Percentiles rank a stretch among this genome's conserved stretches.
Evolutionary conservation across 2,113 vertebrate genomes (phyloP).

Genomic region (Erpornis zantholeuca): DNA sequence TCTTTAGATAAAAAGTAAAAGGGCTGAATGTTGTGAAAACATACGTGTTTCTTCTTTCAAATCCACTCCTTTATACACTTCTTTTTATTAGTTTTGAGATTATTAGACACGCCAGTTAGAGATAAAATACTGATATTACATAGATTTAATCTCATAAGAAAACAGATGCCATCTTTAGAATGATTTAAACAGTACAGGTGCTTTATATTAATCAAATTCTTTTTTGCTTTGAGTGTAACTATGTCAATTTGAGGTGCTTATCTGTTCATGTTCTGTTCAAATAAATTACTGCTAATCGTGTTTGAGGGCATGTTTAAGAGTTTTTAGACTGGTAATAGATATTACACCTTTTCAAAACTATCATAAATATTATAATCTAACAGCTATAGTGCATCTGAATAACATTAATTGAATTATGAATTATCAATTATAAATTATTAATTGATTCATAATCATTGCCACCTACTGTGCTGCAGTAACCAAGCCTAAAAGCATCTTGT

Average conservation of each 20-base stretch:
- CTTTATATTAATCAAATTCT: slow-evolving; percentile 47
- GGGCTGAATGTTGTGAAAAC: not conserved
- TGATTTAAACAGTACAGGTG: slow-evolving; percentile 34
- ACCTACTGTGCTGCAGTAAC: not conserved
- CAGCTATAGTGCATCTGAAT: not conserved
- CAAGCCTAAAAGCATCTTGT: not conserved
- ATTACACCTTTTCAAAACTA: not conserved
- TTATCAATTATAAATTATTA: too few species aligned
- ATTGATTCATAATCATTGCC: not conserved
- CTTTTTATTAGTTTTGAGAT: not conserved
- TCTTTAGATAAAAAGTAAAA: not conserved
- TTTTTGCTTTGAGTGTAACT: not conserved
- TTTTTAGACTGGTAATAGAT: not conserved
- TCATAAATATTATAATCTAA: slow-evolving; percentile 23
- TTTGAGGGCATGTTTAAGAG: slow-evolving; percentile 14
- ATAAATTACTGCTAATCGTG: slow-evolving; percentile 38
- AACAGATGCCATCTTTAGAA: slow-evolving; percentile 32
- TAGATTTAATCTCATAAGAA: slow-evolving; percentile 34
- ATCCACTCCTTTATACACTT: not conserved
- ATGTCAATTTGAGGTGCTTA: slow-evolving; percentile 22
- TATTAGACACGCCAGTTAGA: not conserved
- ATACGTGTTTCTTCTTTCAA: not conserved
- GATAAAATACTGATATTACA: not conserved
- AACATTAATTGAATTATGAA: not conserved
- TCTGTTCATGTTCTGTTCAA: slow-evolving; percentile 35